phyloP scores from a whole-genome alignment of 2,888 invertebrate genomes.

The Rhamphomyia laevipes region DNA sequence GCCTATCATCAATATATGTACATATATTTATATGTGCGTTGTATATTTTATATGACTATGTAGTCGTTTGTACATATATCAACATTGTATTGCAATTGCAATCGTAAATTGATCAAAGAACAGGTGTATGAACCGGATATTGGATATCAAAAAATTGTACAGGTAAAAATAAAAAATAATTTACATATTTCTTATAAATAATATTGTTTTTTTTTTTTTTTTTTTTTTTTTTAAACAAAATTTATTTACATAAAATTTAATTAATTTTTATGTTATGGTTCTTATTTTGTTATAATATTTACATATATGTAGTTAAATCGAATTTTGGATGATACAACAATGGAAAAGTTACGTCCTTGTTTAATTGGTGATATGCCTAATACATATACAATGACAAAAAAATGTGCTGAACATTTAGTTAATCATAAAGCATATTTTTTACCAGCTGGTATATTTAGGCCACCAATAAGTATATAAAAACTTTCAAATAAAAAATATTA shows the following conservation, averaged over 20 bases:
- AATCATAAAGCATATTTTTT: conserved; percentile 34
- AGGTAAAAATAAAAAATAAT: conserved; percentile 23
- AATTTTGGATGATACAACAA: conserved; percentile 31
- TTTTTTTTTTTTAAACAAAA: not conserved
- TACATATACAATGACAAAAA: conserved; percentile 39
- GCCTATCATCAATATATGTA: conserved; percentile 20
- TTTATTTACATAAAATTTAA: too few relatives aligned
- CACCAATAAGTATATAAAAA: conserved; percentile 28
- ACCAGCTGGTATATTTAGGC: conserved; percentile 37
- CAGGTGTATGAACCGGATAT: conserved; percentile 37
- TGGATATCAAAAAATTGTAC: conserved; percentile 38
- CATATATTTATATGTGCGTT: conserved; percentile 13
- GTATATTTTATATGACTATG: conserved; percentile 1
- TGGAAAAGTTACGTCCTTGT: conserved; percentile 35
- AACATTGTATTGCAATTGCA: conserved; percentile 38
- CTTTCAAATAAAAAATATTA: not conserved
- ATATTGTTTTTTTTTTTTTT: not conserved
- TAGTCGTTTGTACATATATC: conserved; percentile 38
- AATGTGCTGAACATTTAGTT: conserved; percentile 36
- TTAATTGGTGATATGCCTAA: conserved; percentile 37
- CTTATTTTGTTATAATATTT: not conserved
- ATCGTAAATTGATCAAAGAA: conserved; percentile 35
- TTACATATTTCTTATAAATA: too few relatives aligned
- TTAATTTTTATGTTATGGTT: too few relatives aligned
- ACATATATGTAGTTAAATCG: conserved; percentile 27